These are phyloP conservation scores for Tethya wilhelma DNA, from an alignment of 37 sponge, comb jelly and placozoan species.

Conservation along the genomic window DNA sequence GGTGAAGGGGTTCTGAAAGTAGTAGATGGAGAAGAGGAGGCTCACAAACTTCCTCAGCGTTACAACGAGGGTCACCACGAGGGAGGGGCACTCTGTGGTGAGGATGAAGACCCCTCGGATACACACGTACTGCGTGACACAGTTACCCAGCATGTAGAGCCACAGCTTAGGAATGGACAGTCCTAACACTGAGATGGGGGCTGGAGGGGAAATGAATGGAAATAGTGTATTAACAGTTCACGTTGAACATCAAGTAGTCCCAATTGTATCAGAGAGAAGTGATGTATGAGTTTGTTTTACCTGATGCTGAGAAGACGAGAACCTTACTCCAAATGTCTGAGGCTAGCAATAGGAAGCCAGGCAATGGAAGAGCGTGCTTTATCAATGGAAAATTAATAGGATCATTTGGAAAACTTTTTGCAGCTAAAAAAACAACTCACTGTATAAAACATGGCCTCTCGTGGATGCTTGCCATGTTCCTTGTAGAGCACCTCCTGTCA, in stretches of 20 bases:
- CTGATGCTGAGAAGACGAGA: slow-evolving; percentile 49
- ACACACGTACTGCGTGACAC: slow-evolving; percentile 86
- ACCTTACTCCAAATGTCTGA: slow-evolving; percentile 57
- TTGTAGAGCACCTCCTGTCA: slow-evolving; percentile 77
- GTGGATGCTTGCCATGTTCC: slow-evolving; percentile 85
- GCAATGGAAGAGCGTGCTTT: slow-evolving; percentile 69
- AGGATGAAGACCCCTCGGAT: slow-evolving; percentile 85
- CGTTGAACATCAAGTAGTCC: background rate
- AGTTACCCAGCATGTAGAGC: slow-evolving; percentile 71
- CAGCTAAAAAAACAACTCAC: slow-evolving; percentile 54
- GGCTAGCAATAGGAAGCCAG: slow-evolving; percentile 78
- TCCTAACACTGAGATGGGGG: slow-evolving; percentile 23
- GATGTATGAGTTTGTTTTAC: slow-evolving; percentile 18
- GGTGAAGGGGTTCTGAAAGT: slow-evolving; percentile 96
- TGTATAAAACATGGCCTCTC: slow-evolving; percentile 94
- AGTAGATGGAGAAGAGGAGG: slow-evolving; percentile 91
- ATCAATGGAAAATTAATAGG: background rate
- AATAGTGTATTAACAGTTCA: background rate
- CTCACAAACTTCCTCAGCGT: slow-evolving; percentile 93
- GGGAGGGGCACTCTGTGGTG: slow-evolving; percentile 89
- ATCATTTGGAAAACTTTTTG: background rate
- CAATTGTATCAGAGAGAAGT: background rate
- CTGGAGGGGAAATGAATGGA: background rate
- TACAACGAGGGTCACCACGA: slow-evolving; percentile 91
- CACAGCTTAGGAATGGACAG: slow-evolving; percentile 72